These are phyloP conservation scores for Megalops atlanticus DNA, from an alignment of 2,113 vertebrate genomes.

Conservation along the genomic window DNA sequence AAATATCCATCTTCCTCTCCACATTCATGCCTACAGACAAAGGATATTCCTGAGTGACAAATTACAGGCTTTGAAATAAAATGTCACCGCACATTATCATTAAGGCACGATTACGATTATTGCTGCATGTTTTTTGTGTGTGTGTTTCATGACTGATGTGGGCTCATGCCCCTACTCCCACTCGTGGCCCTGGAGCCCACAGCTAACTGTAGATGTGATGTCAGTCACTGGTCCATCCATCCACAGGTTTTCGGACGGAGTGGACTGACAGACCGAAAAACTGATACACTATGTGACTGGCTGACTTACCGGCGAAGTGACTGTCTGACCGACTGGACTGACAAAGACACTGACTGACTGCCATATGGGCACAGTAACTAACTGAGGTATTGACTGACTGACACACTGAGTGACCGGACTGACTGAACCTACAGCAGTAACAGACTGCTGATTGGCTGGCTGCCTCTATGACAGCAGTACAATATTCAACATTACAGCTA, in stretches of 20 bases:
- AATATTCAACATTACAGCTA: neutral
- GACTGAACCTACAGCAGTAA: neutral
- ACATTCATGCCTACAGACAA: neutral
- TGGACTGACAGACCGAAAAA: too few relatives aligned
- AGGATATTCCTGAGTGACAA: slow-evolving; percentile 17
- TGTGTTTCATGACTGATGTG: neutral
- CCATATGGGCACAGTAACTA: too few relatives aligned
- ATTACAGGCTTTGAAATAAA: slow-evolving; percentile 21
- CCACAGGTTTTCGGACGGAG: neutral
- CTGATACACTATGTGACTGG: too few relatives aligned
- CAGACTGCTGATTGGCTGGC: neutral
- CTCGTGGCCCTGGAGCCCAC: neutral
- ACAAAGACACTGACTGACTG: neutral
- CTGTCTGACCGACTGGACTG: neutral
- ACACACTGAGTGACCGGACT: neutral
- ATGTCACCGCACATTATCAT: slow-evolving; percentile 10
- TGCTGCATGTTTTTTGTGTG: neutral
- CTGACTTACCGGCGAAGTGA: too few relatives aligned
- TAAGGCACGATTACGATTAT: slow-evolving; percentile 2
- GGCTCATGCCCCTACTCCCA: neutral
- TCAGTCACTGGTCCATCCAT: neutral
- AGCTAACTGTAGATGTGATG: neutral
- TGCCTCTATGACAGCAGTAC: neutral
- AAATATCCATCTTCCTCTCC: neutral
- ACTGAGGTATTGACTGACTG: neutral